These are phyloP conservation scores for Tachysurus fulvidraco DNA, from an alignment of 2,113 vertebrate species.

Conservation along the genomic window DNA sequence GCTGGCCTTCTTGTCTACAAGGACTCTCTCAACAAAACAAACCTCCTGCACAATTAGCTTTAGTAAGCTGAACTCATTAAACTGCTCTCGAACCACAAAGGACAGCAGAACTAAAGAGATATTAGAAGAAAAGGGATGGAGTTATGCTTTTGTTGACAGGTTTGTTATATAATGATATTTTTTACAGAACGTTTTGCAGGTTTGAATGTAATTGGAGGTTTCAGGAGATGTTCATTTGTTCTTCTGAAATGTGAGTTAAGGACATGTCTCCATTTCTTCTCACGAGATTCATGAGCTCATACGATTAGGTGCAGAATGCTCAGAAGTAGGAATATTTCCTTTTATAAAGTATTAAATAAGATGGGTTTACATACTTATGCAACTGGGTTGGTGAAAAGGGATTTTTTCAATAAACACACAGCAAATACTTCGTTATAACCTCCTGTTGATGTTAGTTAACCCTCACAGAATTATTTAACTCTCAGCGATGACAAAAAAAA, in stretches of 20 bases:
- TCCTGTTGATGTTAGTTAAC: neutral
- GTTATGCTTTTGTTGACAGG: neutral
- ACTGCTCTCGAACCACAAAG: neutral
- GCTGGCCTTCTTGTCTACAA: neutral
- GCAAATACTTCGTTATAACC: neutral
- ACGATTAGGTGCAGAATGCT: neutral
- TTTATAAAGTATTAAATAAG: neutral
- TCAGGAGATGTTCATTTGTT: neutral
- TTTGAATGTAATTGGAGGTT: neutral
- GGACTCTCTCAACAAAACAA: slow-evolving; percentile 32
- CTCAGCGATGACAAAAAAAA: neutral
- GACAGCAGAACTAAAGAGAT: neutral
- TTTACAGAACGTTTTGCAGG: neutral
- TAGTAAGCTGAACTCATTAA: neutral
- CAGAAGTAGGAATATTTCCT: neutral
- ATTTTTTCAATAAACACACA: neutral
- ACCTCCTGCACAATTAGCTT: neutral
- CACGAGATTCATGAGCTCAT: neutral
- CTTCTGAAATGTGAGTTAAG: neutral
- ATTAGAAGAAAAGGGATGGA: neutral
- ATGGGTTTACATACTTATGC: neutral
- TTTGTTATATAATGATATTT: neutral
- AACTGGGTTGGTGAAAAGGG: neutral
- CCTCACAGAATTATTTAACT: neutral
- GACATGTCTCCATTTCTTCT: neutral